phyloP scores from a whole-genome alignment of 1,140 invertebrate species.

The Leptestheria dahalacensis region DNA sequence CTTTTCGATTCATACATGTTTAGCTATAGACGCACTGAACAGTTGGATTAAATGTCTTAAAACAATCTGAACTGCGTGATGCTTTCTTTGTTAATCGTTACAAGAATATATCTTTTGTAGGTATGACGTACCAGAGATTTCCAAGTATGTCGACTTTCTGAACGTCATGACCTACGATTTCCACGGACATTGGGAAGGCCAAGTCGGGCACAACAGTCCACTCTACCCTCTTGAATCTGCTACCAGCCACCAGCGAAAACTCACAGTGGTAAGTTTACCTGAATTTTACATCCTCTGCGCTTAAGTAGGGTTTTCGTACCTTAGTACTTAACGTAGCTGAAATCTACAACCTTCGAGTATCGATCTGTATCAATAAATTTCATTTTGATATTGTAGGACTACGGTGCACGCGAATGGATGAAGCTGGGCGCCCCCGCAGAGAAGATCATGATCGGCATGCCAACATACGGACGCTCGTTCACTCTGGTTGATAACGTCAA shows the following conservation, averaged over 20 bases:
- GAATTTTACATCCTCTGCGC: too few species aligned
- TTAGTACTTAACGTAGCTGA: too few species aligned
- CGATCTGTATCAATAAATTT: constrained; percentile 5
- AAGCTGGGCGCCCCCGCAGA: constrained; percentile 78
- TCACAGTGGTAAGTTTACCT: constrained; percentile 58
- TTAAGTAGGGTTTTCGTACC: too few species aligned
- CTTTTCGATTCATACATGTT: too few species aligned
- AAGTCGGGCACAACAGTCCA: constrained; percentile 82
- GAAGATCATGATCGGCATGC: constrained; percentile 79
- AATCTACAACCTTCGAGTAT: neutral
- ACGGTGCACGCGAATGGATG: constrained; percentile 79
- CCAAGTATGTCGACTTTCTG: constrained; percentile 84
- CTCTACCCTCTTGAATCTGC: constrained; percentile 75
- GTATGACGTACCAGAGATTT: constrained; percentile 76
- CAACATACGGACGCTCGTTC: constrained; percentile 88
- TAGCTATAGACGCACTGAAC: too few species aligned
- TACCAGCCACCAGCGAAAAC: constrained; percentile 74
- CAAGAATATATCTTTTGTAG: too few species aligned
- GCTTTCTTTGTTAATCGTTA: too few species aligned
- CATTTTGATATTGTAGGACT: constrained; percentile 43
- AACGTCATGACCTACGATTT: constrained; percentile 93
- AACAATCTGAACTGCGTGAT: too few species aligned
- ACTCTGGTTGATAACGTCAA: constrained; percentile 73
- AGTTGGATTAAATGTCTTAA: too few species aligned
- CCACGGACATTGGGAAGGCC: constrained; percentile 82